These are phyloP conservation scores for Aphelenchoides fujianensis DNA, from an alignment of 1,140 invertebrate genomes.

Conservation along the genomic window DNA sequence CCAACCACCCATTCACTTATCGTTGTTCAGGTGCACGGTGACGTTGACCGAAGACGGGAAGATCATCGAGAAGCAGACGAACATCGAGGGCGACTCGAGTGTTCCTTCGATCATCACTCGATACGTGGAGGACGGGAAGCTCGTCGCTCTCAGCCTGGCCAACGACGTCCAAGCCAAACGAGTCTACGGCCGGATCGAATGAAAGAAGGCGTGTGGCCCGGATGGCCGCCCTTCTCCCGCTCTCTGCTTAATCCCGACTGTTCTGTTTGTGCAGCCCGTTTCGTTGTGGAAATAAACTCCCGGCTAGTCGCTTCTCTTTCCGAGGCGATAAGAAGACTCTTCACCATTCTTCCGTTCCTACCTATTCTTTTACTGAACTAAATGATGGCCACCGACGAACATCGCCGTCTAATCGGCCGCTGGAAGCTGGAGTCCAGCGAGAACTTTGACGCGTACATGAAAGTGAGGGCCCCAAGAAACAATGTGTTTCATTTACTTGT, in stretches of 20 bases:
- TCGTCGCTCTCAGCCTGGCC: constrained; percentile 4
- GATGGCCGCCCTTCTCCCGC: not conserved
- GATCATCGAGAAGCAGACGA: constrained; percentile 8
- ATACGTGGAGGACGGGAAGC: constrained; percentile 13
- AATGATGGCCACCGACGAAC: not conserved
- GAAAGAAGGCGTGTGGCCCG: too few species aligned
- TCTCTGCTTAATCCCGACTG: not conserved
- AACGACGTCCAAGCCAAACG: constrained; percentile 13
- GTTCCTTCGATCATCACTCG: constrained; percentile 16
- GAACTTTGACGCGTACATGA: constrained; percentile 1
- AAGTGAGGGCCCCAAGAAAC: too few species aligned
- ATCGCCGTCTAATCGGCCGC: not conserved
- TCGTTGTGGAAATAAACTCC: too few species aligned
- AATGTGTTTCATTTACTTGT: too few species aligned
- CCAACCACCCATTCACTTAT: too few species aligned
- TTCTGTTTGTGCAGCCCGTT: not conserved
- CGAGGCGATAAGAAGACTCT: too few species aligned
- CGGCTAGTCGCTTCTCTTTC: too few species aligned
- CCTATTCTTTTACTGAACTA: too few species aligned
- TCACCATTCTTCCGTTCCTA: too few species aligned
- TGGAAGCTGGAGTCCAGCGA: not conserved
- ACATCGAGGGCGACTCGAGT: constrained; percentile 9
- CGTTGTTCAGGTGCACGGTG: not conserved
- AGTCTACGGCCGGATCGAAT: not conserved
- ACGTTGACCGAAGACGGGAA: constrained; percentile 10